Base-by-base conservation (phyloP, 2,888 invertebrate species). In the Erebia ligea region DNA sequence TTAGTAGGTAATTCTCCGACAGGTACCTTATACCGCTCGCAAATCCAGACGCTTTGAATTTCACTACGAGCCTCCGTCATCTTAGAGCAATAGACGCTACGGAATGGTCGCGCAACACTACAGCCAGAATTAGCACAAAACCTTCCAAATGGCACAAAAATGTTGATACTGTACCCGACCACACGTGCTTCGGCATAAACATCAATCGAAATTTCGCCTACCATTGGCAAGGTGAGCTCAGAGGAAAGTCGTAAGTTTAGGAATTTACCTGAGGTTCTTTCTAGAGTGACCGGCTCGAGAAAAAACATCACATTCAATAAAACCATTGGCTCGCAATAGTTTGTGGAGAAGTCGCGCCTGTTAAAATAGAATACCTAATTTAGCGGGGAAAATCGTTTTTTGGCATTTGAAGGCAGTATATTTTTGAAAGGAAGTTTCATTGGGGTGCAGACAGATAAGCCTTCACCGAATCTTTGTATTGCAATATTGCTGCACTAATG, bases 131-230 rank as follows among this genome's bases (percentile, higher is more conserved):
- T 1, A 67, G 48, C 0, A 82, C 84, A 0, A 82, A 88, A 1
- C 91, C 92, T 0, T 70, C 75, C 1, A 78, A 81, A 34, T 93
- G 92, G 92, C 84, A 89, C 70, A 93, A 93, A 78, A 93, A 92
- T 70, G 75, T 88, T 0, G 89, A 91, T n/a, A 84, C 76, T 25
- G 84, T 83, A 56, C 73, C 76, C 3, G 73, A 78, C 0, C 79
- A 83, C 9, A 70, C 66, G 0, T 93, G 92, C 76, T 89, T 90
- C 73, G 92, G 92, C 48, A 90, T 89, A 2, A 89, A 92, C 75
- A 82, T 93, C 25, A 91, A 93, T 78, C 84, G 93, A 10, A 93
- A 93, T 77, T 93, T 92, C 71, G 91, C 92, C 61, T 92, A 88
- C 80, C 92, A 93, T 76, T 93, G 92, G 92, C 92, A 91, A 87